Evolutionary conservation across 2,888 invertebrate species (phyloP).

Genomic region (Phoronis australis): DNA sequence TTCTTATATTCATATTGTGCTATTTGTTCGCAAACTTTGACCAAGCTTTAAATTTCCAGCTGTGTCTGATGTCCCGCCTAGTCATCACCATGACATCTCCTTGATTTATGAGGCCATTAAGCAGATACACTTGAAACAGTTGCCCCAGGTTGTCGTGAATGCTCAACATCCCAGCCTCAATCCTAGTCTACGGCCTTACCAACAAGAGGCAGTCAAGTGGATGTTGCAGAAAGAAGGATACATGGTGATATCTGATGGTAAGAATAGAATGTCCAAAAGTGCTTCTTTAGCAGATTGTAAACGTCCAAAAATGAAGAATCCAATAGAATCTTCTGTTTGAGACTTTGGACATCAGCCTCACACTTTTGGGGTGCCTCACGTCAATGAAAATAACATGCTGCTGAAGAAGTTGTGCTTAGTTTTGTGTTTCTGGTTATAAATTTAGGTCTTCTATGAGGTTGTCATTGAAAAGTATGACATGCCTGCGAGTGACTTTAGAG

Average conservation of each 20-base stretch:
- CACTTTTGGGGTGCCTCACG: background rate
- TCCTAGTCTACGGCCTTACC: slow-evolving; percentile 63
- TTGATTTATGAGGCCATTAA: slow-evolving; percentile 39
- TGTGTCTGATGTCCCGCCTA: too few species aligned
- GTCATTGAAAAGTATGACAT: too few species aligned
- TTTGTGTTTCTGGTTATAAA: too few species aligned
- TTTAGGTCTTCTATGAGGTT: too few species aligned
- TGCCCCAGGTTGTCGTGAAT: slow-evolving; percentile 12
- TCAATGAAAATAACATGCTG: background rate
- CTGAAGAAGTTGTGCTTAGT: background rate
- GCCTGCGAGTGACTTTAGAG: too few species aligned
- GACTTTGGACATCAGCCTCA: background rate
- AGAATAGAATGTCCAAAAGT: background rate
- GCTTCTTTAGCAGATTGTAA: background rate
- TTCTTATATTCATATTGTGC: too few species aligned
- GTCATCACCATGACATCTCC: slow-evolving; percentile 43
- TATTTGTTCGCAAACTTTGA: too few species aligned
- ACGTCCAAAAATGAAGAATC: too few species aligned
- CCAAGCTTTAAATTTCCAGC: too few species aligned
- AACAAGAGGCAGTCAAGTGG: slow-evolving; percentile 65
- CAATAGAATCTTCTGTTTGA: too few species aligned
- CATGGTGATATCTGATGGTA: background rate
- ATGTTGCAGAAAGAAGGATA: slow-evolving; percentile 61
- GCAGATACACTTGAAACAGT: slow-evolving; percentile 21
- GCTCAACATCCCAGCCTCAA: slow-evolving; percentile 50